Evolutionary conservation across 2,113 vertebrate genomes (phyloP).

Genomic region (Anser cygnoides): DNA sequence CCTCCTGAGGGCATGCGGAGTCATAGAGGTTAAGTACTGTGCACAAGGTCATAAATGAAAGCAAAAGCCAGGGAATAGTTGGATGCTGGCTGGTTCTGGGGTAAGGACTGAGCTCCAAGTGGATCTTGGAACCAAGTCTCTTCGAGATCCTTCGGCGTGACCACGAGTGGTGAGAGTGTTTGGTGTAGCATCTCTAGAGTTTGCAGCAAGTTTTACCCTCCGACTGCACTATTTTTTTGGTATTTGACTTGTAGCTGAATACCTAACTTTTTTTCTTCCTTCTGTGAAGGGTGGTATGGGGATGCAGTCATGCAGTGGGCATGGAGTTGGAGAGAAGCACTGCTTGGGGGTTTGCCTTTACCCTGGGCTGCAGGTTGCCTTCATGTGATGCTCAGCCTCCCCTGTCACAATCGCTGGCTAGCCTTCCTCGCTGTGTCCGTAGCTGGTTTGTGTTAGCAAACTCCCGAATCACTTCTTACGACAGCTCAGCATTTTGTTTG

Average conservation of each 20-base stretch:
- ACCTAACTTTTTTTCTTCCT: not conserved
- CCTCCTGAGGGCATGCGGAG: not conserved
- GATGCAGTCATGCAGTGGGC: not conserved
- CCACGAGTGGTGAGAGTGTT: not conserved
- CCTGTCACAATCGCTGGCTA: too few relatives aligned
- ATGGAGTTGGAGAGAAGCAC: not conserved
- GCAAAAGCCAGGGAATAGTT: not conserved
- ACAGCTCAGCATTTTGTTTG: not conserved
- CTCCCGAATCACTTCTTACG: not conserved
- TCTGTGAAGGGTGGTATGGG: not conserved
- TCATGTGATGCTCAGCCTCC: not conserved
- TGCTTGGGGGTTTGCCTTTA: not conserved
- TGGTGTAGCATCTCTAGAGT: not conserved
- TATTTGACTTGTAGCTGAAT: not conserved
- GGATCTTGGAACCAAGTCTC: not conserved
- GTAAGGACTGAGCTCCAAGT: not conserved
- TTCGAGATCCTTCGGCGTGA: not conserved
- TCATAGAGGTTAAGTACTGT: not conserved
- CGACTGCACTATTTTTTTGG: not conserved
- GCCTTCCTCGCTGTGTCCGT: not conserved
- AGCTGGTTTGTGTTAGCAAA: not conserved
- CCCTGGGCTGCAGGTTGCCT: not conserved
- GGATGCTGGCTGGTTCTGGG: not conserved
- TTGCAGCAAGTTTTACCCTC: not conserved
- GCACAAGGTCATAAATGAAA: not conserved